These are phyloP conservation scores for Trematomus loennbergii DNA, from an alignment of 2,113 vertebrate genomes.

Conservation along the genomic window DNA sequence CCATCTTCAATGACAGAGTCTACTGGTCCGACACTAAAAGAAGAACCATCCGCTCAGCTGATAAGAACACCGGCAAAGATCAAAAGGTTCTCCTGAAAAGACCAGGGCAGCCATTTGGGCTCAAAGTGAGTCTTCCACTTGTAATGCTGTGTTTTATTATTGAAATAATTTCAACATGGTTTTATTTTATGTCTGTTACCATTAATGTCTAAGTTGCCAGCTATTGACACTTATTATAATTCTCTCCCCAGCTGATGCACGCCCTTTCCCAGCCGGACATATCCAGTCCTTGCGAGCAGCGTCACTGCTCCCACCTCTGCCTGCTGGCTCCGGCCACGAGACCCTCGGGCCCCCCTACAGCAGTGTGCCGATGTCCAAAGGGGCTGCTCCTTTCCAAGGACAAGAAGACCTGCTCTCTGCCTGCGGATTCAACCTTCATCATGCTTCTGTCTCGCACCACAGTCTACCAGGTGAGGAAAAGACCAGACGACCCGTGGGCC, in stretches of 20 bases:
- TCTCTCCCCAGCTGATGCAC: constrained; percentile 76
- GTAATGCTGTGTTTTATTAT: neutral
- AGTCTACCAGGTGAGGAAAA: constrained; percentile 83
- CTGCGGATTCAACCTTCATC: constrained; percentile 83
- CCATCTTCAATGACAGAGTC: constrained; percentile 88
- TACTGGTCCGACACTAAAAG: constrained; percentile 92
- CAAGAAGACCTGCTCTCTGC: constrained; percentile 80
- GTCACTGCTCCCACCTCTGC: constrained; percentile 89
- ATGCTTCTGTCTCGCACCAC: constrained; percentile 79
- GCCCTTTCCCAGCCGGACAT: constrained; percentile 79
- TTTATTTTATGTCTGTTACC: neutral
- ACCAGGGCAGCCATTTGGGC: constrained; percentile 87
- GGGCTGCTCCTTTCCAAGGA: constrained; percentile 83
- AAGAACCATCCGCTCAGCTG: constrained; percentile 85
- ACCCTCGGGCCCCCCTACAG: constrained; percentile 45
- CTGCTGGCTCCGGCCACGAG: constrained; percentile 78
- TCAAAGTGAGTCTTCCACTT: constrained; percentile 84
- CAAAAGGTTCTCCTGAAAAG: constrained; percentile 87
- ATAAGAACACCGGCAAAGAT: constrained; percentile 89
- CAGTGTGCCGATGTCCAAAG: constrained; percentile 86
- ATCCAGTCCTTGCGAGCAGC: constrained; percentile 79
- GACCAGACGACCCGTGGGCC: neutral
- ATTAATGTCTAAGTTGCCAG: neutral
- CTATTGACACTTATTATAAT: neutral
- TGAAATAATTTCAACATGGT: neutral